Evolutionary conservation across 1,140 invertebrate genomes (phyloP).

Genomic region (Lamellibrachia luymesi): DNA sequence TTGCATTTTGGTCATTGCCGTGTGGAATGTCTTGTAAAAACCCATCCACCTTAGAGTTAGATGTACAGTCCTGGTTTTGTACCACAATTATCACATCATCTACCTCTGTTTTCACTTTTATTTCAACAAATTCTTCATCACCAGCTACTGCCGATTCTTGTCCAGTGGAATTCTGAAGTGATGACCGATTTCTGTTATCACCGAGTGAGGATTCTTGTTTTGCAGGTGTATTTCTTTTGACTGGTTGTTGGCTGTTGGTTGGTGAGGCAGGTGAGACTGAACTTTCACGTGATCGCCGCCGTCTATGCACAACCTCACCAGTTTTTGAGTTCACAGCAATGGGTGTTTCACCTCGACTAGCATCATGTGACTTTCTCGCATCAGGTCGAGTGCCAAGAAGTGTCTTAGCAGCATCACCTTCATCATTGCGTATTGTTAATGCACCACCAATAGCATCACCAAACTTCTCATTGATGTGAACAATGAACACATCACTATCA

Average conservation of each 20-base stretch:
- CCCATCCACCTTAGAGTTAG: background rate
- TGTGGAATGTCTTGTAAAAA: background rate
- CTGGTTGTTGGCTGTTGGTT: background rate
- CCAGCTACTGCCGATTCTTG: background rate
- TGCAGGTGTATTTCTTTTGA: background rate
- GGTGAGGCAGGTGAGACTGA: background rate
- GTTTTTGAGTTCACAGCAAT: background rate
- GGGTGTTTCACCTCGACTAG: background rate
- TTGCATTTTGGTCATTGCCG: background rate
- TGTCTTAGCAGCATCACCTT: background rate
- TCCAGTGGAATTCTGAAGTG: background rate
- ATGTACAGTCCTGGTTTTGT: background rate
- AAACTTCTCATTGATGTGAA: constrained; percentile 27
- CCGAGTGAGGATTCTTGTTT: background rate
- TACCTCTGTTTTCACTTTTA: background rate
- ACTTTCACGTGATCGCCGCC: background rate
- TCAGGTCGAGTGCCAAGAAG: background rate
- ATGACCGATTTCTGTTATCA: background rate
- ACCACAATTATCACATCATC: background rate
- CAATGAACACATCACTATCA: constrained; percentile 25
- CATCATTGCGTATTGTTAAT: background rate
- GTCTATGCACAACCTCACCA: background rate
- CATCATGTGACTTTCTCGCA: background rate
- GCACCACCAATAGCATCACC: constrained; percentile 2
- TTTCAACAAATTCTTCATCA: background rate